Base-by-base conservation (phyloP, 2,113 vertebrate genomes). In the Caretta caretta region DNA sequence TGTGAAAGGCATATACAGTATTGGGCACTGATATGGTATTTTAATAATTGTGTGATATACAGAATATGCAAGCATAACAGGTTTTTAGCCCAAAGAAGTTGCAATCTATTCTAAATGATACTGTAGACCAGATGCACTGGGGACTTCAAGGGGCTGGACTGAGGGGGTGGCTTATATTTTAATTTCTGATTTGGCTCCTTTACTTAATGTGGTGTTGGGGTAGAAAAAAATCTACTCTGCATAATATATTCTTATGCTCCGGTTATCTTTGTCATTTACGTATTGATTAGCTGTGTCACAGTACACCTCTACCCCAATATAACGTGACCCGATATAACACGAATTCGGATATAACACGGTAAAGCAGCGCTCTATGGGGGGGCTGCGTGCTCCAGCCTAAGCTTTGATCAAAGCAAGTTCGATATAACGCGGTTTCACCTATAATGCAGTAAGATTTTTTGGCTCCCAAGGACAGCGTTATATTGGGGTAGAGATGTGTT, bases 211-310 rank as follows among this genome's bases (percentile, higher is more conserved):
- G 29, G 22, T 89, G 29, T 27, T 56, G 17, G 81, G 62, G 48
- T 22, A 19, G 53, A 54, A 76, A 83, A 80, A 89, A 79, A 50
- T 38, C 19, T n/a, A 1, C 75, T 48, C 62, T 50, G n/a, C 6
- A 0, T 24, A 35, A 2, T 22, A 42, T 17, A 13, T 17, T 8
- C 81, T n/a, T 17, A 38, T 19, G 1, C 38, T 93, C 3, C 2
- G 86, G 72, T 50, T 42, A 35, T 35, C 80, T 49, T 27, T 76
- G 75, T 80, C 0, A 0, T 0, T 0, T 22, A 24, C 72, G 25
- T 59, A 80, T 65, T 31, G 51, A 10, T 76, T 1, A 65, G 69
- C 90, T n/a, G 20, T 82, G 85, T 83, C 83, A 5, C 24, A 2
- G 65, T 27, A 42, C 42, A 42, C 42, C 42, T 42, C 42, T 42